These are phyloP conservation scores for Pseudochirops corinnae DNA, from an alignment of 2,797 vertebrate species.

Conservation along the genomic window DNA sequence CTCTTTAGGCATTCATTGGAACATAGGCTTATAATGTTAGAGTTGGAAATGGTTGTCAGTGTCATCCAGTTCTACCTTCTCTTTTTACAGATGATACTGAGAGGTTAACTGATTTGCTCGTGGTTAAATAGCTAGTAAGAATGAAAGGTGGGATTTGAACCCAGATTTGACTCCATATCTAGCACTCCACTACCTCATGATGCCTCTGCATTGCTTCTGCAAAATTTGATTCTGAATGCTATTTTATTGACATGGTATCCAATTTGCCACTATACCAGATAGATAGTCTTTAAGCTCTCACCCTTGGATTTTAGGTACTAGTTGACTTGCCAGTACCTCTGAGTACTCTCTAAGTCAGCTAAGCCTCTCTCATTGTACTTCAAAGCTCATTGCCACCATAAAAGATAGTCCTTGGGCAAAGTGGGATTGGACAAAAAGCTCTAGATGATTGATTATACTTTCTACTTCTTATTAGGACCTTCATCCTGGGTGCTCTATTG, in stretches of 20 bases:
- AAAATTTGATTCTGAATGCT: not conserved
- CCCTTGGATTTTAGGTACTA: not conserved
- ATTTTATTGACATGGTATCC: not conserved
- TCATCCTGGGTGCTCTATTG: conserved; percentile 66
- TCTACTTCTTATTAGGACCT: conserved; percentile 72
- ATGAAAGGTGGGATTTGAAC: not conserved
- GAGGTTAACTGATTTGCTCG: not conserved
- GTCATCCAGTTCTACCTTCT: not conserved
- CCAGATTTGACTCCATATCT: not conserved
- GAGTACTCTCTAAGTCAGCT: not conserved
- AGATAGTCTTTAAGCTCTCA: not conserved
- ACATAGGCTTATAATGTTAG: not conserved
- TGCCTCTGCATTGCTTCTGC: not conserved
- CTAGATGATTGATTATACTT: conserved; percentile 71
- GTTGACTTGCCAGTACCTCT: not conserved
- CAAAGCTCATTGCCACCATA: not conserved
- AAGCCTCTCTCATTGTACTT: not conserved
- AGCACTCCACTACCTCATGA: not conserved
- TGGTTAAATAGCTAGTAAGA: not conserved
- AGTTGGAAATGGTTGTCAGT: not conserved
- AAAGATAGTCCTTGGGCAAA: not conserved
- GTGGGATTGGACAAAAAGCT: conserved; percentile 43
- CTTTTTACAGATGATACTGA: not conserved
- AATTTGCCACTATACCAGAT: not conserved
- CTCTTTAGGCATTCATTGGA: not conserved